These are phyloP conservation scores for Hyaena hyaena DNA, from an alignment of 2,113 vertebrate genomes.

Conservation along the genomic window DNA sequence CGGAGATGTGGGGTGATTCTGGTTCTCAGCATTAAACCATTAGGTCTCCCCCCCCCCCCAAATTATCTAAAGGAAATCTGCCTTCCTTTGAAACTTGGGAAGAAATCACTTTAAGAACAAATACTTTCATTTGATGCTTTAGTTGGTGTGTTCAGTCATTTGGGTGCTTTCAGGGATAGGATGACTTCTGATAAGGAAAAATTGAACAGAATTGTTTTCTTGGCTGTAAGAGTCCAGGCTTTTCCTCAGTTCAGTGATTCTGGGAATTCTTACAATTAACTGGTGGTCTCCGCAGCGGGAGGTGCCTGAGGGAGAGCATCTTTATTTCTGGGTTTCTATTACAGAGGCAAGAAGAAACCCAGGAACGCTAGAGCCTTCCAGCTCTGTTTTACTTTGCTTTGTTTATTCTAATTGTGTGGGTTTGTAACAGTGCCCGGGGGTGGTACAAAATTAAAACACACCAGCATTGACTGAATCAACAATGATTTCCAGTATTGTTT, in stretches of 20 bases:
- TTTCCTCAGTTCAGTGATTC: not conserved
- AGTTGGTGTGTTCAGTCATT: not conserved
- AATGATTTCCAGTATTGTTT: not conserved
- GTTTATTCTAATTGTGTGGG: constrained; percentile 59
- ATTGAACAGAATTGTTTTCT: not conserved
- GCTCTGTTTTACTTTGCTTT: constrained; percentile 40
- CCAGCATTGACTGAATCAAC: not conserved
- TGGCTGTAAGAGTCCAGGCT: not conserved
- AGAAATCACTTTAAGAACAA: not conserved
- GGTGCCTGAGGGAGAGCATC: not conserved
- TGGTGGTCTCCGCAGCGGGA: not conserved
- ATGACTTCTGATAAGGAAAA: not conserved
- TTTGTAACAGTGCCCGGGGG: constrained; percentile 37
- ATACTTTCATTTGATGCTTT: not conserved
- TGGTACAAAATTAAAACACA: not conserved
- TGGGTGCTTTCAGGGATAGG: not conserved
- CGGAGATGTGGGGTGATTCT: not conserved
- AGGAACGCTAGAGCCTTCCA: not conserved
- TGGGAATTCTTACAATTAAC: constrained; percentile 13
- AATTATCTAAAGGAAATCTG: not conserved
- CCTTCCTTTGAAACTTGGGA: not conserved
- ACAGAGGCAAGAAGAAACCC: constrained; percentile 1
- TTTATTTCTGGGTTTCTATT: constrained; percentile 49
- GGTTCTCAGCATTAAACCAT: not conserved
- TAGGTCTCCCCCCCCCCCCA: not conserved